Percentiles rank a stretch among this genome's conserved stretches.
Evolutionary conservation across 2,888 invertebrate species (phyloP).

Genomic region (Schizotus pectinicornis): DNA sequence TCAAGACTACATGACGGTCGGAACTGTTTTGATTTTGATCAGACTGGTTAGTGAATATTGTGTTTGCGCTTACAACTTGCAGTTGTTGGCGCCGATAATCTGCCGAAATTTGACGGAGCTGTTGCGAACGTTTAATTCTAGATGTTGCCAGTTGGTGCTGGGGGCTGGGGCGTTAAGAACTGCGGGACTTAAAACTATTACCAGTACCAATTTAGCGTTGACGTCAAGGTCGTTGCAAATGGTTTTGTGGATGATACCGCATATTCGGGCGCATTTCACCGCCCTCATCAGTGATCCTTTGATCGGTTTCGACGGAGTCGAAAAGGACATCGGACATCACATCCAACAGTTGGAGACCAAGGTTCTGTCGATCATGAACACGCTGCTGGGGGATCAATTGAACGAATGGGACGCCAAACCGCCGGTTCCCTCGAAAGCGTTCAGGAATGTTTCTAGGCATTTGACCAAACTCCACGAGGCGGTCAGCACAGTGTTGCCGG

Average conservation of each 20-base stretch:
- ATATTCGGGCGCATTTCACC: constrained; percentile 73
- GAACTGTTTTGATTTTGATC: constrained; percentile 84
- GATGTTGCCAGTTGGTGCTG: constrained; percentile 91
- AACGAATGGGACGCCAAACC: constrained; percentile 92
- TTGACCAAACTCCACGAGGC: constrained; percentile 91
- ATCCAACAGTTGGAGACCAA: constrained; percentile 92
- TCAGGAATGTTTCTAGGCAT: constrained; percentile 86
- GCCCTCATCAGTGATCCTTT: constrained; percentile 63
- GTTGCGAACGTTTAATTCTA: constrained; percentile 84
- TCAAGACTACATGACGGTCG: constrained; percentile 76
- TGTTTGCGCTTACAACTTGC: constrained; percentile 76
- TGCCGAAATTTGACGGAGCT: constrained; percentile 88
- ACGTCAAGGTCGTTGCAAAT: constrained; percentile 84
- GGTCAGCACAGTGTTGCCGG: constrained; percentile 82
- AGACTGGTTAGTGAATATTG: constrained; percentile 94
- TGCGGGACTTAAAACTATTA: constrained; percentile 92
- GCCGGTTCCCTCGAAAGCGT: constrained; percentile 91
- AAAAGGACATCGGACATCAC: constrained; percentile 84
- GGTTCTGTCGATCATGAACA: constrained; percentile 87
- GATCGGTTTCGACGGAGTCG: constrained; percentile 72
- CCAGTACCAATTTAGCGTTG: constrained; percentile 90
- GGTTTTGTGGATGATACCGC: constrained; percentile 79
- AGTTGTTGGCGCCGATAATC: constrained; percentile 80
- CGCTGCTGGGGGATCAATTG: constrained; percentile 81
- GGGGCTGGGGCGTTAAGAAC: constrained; percentile 96